Percentiles rank a stretch among this genome's conserved stretches.
phyloP scores from a whole-genome alignment of 1,140 invertebrate genomes.

The Dufourea novaeangliae region DNA sequence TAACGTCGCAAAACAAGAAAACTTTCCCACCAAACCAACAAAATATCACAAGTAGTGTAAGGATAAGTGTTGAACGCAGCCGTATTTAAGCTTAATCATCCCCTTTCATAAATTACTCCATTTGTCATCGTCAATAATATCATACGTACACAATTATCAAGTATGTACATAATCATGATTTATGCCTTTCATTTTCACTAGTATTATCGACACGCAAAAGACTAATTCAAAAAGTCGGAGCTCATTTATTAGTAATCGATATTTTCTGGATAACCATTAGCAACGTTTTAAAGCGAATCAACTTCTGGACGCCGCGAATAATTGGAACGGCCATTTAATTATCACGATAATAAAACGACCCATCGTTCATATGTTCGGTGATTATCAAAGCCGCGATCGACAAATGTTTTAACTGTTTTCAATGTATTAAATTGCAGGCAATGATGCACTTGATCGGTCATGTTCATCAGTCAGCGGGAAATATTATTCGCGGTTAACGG shows the following conservation, averaged over 20 bases:
- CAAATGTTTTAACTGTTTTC: conserved; percentile 67
- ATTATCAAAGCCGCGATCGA: conserved; percentile 64
- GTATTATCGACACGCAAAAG: background rate
- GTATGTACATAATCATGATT: background rate
- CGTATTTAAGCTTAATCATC: no score
- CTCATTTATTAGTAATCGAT: background rate
- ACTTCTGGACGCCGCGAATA: conserved; percentile 31
- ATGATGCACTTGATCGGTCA: conserved; percentile 63
- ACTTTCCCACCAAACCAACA: no score
- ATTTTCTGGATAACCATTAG: conserved; percentile 6
- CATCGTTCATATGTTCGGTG: conserved; percentile 56
- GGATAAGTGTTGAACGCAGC: no score
- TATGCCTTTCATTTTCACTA: background rate
- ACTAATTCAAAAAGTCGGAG: background rate
- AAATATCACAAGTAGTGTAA: no score
- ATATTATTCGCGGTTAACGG: conserved; percentile 61
- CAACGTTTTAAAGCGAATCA: conserved; percentile 5
- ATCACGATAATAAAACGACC: conserved; percentile 58
- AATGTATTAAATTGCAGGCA: conserved; percentile 66
- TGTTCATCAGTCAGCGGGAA: conserved; percentile 59
- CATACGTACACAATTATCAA: background rate
- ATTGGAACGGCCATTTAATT: conserved; percentile 43
- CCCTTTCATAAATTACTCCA: background rate
- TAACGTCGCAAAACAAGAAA: no score
- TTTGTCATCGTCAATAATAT: background rate